A percentile compares a stretch with the other conserved stretches of the same genome.
Conservation (phyloP, 2,888 invertebrate genomes). For the Eupithecia centaureata region DNA sequence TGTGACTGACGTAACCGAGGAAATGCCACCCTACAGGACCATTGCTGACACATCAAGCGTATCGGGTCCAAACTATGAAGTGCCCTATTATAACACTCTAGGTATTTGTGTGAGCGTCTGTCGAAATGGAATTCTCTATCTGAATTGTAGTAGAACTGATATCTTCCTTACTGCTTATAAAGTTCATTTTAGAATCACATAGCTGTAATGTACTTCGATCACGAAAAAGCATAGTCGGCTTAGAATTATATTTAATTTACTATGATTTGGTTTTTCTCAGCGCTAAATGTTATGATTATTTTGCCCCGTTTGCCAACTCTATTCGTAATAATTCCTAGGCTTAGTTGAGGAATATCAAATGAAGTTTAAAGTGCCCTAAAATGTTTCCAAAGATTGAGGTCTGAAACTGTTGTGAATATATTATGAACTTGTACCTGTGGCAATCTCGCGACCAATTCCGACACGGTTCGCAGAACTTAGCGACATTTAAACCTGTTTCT, state of each 20-base stretch:
- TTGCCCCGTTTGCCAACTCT: constrained; percentile 38
- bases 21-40: constrained; percentile 29
- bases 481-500: constrained; percentile 32
- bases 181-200: not conserved
- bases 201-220: constrained; percentile 9
- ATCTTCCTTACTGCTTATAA: no score
- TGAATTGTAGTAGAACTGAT: not conserved
- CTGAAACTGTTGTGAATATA: constrained; percentile 54
- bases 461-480: constrained; percentile 29
- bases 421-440: constrained; percentile 50
- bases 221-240: not conserved
- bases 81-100: constrained; percentile 33
- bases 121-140: not conserved
- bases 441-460: constrained; percentile 35
- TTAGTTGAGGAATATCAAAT: constrained; percentile 54
- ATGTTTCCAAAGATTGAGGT: constrained; percentile 58
- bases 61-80: constrained; percentile 25
- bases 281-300: not conserved
- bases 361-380: constrained; percentile 55
- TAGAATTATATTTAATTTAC: no score
- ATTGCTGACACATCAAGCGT: constrained; percentile 40
- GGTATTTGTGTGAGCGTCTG: constrained; percentile 9
- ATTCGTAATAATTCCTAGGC: constrained; percentile 37
- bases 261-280: not conserved
- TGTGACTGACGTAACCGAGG: constrained; percentile 37